Percentiles rank a stretch among this genome's conserved stretches.
These are phyloP conservation scores for Motacilla alba DNA, from an alignment of 2,113 vertebrate species.

Conservation along the genomic window DNA sequence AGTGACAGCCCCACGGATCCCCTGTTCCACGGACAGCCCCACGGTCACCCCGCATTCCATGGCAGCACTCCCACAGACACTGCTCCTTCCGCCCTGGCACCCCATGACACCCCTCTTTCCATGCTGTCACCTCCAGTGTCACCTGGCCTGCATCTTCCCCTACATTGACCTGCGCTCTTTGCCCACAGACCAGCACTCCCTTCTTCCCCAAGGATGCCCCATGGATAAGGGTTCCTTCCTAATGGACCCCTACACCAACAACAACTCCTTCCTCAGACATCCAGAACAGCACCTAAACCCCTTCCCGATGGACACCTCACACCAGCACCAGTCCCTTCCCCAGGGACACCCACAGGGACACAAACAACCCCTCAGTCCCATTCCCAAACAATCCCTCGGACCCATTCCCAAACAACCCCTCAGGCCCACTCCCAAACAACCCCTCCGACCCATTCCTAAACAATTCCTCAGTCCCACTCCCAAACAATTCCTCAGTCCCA, in stretches of 20 bases:
- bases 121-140: neutral
- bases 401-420: neutral
- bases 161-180: accelerated
- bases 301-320: neutral
- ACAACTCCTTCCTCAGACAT: neutral
- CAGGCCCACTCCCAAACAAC: neutral
- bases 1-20: accelerated
- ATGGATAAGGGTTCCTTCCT: neutral
- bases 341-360: accelerated
- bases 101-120: too few relatives aligned
- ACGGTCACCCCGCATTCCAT: neutral
- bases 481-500: neutral
- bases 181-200: accelerated
- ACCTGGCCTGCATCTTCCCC: neutral
- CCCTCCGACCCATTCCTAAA: too few relatives aligned
- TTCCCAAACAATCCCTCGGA: neutral
- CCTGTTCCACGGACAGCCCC: neutral
- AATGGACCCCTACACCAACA: accelerated
- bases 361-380: neutral
- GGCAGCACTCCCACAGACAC: neutral
- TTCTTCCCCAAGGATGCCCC: neutral
- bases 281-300: neutral
- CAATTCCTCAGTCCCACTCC: neutral
- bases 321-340: neutral
- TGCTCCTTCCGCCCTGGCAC: accelerated